These are phyloP conservation scores for Lota lota DNA, from an alignment of 2,113 vertebrate genomes.

Conservation along the genomic window DNA sequence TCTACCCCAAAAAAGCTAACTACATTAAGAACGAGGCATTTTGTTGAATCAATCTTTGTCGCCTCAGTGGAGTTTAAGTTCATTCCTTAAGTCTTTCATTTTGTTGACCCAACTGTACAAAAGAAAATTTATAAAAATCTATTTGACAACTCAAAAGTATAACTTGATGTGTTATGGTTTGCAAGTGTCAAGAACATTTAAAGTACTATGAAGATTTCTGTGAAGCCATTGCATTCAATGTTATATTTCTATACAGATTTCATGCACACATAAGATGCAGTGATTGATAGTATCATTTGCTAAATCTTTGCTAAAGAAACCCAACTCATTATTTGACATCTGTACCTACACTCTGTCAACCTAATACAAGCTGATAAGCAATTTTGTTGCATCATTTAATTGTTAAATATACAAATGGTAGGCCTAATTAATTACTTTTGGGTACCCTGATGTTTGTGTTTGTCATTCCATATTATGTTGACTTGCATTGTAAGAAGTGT, in stretches of 20 bases:
- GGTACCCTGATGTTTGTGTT: too few species aligned
- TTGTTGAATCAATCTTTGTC: not conserved
- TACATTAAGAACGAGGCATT: not conserved
- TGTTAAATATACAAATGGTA: too few species aligned
- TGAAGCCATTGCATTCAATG: conserved; percentile 9
- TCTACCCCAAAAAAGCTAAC: too few species aligned
- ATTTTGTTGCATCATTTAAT: too few species aligned
- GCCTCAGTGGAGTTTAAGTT: not conserved
- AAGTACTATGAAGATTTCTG: conserved; percentile 26
- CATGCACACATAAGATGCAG: conserved; percentile 17
- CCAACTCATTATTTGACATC: too few species aligned
- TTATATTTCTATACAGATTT: conserved; percentile 16
- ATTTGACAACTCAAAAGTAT: not conserved
- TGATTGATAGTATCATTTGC: not conserved
- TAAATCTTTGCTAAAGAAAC: too few species aligned
- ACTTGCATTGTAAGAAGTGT: too few species aligned
- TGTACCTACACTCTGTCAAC: too few species aligned
- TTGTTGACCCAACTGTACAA: not conserved
- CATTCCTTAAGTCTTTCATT: not conserved
- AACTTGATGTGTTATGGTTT: conserved; percentile 4
- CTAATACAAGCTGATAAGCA: too few species aligned
- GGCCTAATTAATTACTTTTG: too few species aligned
- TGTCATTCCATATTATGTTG: too few species aligned
- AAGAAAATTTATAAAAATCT: conserved; percentile 1
- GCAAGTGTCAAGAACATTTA: conserved; percentile 18